Conservation (phyloP, 2,113 vertebrate genomes). For the Trichechus manatus region DNA sequence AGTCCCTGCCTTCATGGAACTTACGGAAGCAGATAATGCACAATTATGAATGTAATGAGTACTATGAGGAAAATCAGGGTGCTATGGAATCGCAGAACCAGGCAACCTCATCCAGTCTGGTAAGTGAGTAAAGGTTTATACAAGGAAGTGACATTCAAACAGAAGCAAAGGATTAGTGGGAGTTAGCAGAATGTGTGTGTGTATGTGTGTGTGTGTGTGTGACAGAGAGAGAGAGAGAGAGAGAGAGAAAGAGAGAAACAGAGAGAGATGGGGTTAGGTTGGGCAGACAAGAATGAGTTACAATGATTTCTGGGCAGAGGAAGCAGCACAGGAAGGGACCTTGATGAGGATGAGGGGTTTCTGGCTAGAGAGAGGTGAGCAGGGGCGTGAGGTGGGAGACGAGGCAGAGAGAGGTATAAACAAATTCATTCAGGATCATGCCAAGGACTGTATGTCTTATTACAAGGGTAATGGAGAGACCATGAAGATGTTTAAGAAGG, state of each 20-base stretch:
- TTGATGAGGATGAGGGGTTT: neutral
- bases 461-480: neutral
- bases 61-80: neutral
- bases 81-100: neutral
- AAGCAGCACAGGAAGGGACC: neutral
- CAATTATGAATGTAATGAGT: neutral
- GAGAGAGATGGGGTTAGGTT: neutral
- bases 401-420: neutral
- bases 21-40: neutral
- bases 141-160: neutral
- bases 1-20: neutral
- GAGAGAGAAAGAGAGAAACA: neutral
- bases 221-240: neutral
- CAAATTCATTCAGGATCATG: neutral
- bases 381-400: neutral
- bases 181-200: neutral
- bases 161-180: neutral
- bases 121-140: neutral
- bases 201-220: neutral
- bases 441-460: neutral
- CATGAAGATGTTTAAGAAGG: neutral
- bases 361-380: neutral
- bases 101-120: neutral
- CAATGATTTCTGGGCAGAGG: neutral
- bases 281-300: neutral